Conservation (phyloP, 2,113 vertebrate genomes). For the Bubo bubo region DNA sequence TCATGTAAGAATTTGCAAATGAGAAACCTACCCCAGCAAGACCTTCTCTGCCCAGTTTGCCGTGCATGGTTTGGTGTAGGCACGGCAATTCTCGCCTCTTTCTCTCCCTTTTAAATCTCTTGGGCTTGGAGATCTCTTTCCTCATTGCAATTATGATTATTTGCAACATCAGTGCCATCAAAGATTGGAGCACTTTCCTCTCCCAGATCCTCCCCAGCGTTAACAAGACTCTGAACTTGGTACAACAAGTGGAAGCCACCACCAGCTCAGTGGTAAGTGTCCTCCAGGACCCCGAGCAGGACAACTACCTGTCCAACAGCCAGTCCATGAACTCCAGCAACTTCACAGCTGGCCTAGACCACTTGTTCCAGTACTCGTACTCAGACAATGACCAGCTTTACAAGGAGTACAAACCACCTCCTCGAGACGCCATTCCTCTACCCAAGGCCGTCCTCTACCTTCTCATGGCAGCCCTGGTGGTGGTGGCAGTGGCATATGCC, state of each 20-base stretch:
- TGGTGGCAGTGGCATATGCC: constrained; percentile 87
- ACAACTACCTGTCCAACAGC: constrained; percentile 77
- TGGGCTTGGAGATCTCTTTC: constrained; percentile 10
- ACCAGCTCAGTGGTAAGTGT: constrained; percentile 83
- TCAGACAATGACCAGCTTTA: constrained; percentile 84
- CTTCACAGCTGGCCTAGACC: constrained; percentile 83
- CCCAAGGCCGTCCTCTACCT: constrained; percentile 91
- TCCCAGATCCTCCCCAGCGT: constrained; percentile 85
- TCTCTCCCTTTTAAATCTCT: constrained; percentile 23
- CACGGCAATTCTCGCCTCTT: not conserved
- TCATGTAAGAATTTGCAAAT: constrained; percentile 38
- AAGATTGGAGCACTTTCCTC: constrained; percentile 87
- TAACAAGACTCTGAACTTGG: constrained; percentile 83
- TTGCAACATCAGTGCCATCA: constrained; percentile 87
- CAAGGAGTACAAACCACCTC: constrained; percentile 82
- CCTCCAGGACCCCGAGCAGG: constrained; percentile 79
- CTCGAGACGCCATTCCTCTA: constrained; percentile 81
- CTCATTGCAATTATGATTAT: constrained; percentile 77
- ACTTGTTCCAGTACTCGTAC: constrained; percentile 83
- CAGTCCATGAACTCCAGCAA: constrained; percentile 81
- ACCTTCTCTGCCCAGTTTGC: not conserved
- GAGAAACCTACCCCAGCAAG: not conserved
- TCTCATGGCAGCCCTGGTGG: constrained; percentile 87
- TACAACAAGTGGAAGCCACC: constrained; percentile 80
- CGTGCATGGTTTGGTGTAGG: constrained; percentile 8